Base-by-base conservation (phyloP, 92 coral and sea anemone species). In the Muricea muricata region DNA sequence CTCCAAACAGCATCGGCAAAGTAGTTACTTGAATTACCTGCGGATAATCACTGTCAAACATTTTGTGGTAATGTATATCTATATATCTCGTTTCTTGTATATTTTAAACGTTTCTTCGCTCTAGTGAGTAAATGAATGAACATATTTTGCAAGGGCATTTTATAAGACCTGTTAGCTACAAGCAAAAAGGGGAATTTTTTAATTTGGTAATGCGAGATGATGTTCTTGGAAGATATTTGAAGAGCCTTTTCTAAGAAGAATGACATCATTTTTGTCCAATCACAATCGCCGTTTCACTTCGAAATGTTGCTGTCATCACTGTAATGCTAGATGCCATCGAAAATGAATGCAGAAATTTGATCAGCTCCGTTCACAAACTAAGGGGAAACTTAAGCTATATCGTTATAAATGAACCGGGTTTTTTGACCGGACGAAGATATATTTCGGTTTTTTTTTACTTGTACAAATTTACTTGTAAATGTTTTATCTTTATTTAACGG, bases 1-100 rank as follows among this genome's bases (percentile, higher is more conserved):
- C 42, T 68, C 87, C 84, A 35, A 0, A 31, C 10, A 79, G 26
- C 47, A 69, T 4, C 21, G 83, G 58, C 34, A 56, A 37, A 24
- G 1, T 31, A 4, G 12, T 30, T 14, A 1, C 40, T n/a, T n/a
- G n/a, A 58, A 10, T 25, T 35, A 29, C n/a, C n/a, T 4, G n/a
- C 25, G 0, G 65, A 18, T 17, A 12, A 6, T 34, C 71, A 78
- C 34, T 58, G 6, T n/a, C n/a, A n/a, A n/a, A n/a, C n/a, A n/a
- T n/a, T n/a, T n/a, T n/a, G n/a, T n/a, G n/a, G n/a, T n/a, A n/a
- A n/a, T n/a, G n/a, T n/a, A n/a, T 57, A 2, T 18, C 3, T 0
- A 1, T 26, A 30, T 63, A 52, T 6, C 15, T 45, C 14, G 50
- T 45, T 6, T 6, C 21, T 1, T 24, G 30, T 0, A 57, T 0